Evolutionary conservation across 2,113 vertebrate species (phyloP).

Genomic region (Urocitellus parryii): DNA sequence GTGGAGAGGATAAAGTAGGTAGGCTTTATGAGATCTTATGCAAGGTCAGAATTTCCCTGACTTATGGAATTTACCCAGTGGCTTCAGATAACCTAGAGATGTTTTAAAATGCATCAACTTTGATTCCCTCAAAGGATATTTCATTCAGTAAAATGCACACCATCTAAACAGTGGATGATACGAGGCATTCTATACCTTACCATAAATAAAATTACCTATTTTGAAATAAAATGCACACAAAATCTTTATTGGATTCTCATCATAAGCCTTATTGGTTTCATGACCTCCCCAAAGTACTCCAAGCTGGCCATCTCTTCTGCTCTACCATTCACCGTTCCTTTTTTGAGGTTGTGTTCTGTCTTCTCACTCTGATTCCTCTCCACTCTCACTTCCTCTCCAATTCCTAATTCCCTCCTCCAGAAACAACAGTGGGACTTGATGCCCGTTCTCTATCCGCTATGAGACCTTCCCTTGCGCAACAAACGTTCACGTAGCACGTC

Average conservation of each 20-base stretch:
- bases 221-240: not conserved
- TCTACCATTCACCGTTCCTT: not conserved
- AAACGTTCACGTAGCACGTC: not conserved
- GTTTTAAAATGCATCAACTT: not conserved
- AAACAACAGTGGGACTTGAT: not conserved
- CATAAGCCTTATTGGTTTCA: not conserved
- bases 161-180: not conserved
- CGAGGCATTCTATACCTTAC: not conserved
- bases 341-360: not conserved
- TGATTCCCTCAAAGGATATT: not conserved
- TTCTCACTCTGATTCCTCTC: not conserved
- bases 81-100: not conserved
- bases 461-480: not conserved
- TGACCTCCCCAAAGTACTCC: not conserved
- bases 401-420: not conserved
- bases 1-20: not conserved
- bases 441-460: not conserved
- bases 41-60: not conserved
- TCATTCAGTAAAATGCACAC: not conserved
- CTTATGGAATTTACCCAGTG: not conserved
- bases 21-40: not conserved
- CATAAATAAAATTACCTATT: conserved; percentile 15
- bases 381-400: not conserved
- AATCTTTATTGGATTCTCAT: not conserved
- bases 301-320: not conserved